phyloP scores from a whole-genome alignment of 2,113 vertebrate species.

The Alosa alosa region DNA sequence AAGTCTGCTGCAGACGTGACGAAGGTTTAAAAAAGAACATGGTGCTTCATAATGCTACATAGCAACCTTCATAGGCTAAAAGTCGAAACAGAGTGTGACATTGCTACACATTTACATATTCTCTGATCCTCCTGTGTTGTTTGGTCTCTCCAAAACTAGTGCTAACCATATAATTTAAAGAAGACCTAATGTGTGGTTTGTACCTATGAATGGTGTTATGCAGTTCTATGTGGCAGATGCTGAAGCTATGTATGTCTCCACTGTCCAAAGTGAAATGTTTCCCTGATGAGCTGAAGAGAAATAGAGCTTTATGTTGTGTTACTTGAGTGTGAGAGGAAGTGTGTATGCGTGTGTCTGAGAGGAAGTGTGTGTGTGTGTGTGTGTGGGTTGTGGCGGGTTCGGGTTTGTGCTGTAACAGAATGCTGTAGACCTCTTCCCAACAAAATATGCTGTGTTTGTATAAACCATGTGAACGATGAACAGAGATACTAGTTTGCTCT shows the following conservation, averaged over 20 bases:
- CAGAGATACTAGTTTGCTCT: constrained; percentile 69
- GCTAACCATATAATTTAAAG: constrained; percentile 28
- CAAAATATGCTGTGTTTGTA: constrained; percentile 70
- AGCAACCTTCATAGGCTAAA: constrained; percentile 53
- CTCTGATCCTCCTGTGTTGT: constrained; percentile 12
- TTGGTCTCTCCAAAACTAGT: constrained; percentile 38
- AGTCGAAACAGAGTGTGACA: constrained; percentile 23
- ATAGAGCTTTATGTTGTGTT: constrained; percentile 28
- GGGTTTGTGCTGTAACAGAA: constrained; percentile 52
- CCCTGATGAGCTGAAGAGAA: constrained; percentile 28
- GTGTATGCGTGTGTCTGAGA: constrained; percentile 57
- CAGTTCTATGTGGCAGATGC: constrained; percentile 30
- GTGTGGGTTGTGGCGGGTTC: constrained; percentile 42
- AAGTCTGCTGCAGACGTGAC: constrained; percentile 39
- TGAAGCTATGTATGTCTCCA: constrained; percentile 28
- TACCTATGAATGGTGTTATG: constrained; percentile 12
- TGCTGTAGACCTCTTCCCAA: constrained; percentile 65
- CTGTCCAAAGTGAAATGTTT: constrained; percentile 56
- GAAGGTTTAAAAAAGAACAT: constrained; percentile 41
- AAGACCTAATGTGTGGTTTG: neutral
- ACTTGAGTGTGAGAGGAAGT: constrained; percentile 41
- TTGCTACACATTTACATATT: neutral
- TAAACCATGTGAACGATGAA: constrained; percentile 65
- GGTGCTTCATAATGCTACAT: constrained; percentile 50
- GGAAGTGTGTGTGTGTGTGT: constrained; percentile 54